Conservation (phyloP, 2,797 vertebrate species). For the Bothrops alternatus region DNA sequence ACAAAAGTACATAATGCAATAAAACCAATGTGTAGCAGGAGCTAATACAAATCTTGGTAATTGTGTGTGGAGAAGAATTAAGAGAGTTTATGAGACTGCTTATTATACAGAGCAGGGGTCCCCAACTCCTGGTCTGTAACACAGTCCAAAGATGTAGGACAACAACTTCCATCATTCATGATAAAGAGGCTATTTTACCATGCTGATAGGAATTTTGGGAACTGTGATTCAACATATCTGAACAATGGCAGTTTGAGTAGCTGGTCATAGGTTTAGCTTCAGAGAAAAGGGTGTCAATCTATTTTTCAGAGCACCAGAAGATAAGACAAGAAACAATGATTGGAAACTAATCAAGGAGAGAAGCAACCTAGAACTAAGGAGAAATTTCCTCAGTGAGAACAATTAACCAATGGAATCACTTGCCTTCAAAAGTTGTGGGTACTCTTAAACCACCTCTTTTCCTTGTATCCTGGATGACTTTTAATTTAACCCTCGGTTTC, state of each 20-base stretch:
- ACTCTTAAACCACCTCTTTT: too few relatives aligned
- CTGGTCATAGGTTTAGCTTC: background rate
- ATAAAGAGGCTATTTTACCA: background rate
- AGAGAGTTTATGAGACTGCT: background rate
- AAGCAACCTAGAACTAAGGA: background rate
- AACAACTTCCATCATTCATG: background rate
- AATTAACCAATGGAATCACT: background rate
- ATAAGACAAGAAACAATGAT: background rate
- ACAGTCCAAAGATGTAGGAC: background rate
- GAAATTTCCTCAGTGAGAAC: background rate
- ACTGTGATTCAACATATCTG: background rate
- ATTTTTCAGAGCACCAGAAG: background rate
- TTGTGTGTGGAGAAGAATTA: background rate
- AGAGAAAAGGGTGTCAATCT: background rate
- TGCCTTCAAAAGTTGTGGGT: background rate
- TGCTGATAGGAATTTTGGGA: background rate
- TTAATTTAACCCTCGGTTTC: too few relatives aligned
- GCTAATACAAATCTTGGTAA: background rate
- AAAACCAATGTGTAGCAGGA: background rate
- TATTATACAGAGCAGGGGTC: background rate
- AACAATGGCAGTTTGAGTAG: background rate
- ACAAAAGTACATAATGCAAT: slow-evolving; percentile 11
- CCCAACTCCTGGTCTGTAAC: background rate
- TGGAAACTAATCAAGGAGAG: background rate
- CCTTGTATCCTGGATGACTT: too few relatives aligned